phyloP scores from a whole-genome alignment of 2,113 vertebrate species.

The Tupaia tana region DNA sequence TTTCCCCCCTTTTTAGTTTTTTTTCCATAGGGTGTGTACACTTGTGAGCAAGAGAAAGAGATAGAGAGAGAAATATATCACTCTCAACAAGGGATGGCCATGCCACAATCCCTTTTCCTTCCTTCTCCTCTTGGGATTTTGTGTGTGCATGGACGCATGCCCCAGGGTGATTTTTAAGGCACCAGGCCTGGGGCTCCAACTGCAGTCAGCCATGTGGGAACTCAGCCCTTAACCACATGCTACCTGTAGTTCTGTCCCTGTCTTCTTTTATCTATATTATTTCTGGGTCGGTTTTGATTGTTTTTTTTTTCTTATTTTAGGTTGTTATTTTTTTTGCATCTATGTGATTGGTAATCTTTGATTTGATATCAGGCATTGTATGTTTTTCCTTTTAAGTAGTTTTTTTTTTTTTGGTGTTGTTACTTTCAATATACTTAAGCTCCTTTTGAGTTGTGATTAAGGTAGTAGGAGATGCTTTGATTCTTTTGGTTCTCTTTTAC shows the following conservation, averaged over 20 bases:
- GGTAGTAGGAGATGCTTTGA: not conserved
- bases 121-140: too few species aligned
- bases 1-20: not conserved
- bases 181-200: too few species aligned
- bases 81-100: too few species aligned
- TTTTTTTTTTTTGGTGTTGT: not conserved
- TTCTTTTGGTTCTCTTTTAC: not conserved
- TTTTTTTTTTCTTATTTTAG: not conserved
- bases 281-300: not conserved
- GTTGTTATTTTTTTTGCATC: not conserved
- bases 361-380: not conserved
- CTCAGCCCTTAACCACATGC: too few species aligned
- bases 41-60: too few species aligned
- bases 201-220: too few species aligned
- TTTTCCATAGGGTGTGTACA: too few species aligned
- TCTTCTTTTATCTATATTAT: not conserved
- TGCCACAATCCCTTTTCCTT: too few species aligned
- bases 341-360: not conserved
- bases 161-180: too few species aligned
- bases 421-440: not conserved
- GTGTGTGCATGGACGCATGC: too few species aligned
- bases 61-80: too few species aligned
- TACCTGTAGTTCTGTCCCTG: not conserved
- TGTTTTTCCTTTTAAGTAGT: not conserved
- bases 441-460: conserved; percentile 16